phyloP scores from a whole-genome alignment of 1,140 invertebrate genomes.

The Physella acuta region DNA sequence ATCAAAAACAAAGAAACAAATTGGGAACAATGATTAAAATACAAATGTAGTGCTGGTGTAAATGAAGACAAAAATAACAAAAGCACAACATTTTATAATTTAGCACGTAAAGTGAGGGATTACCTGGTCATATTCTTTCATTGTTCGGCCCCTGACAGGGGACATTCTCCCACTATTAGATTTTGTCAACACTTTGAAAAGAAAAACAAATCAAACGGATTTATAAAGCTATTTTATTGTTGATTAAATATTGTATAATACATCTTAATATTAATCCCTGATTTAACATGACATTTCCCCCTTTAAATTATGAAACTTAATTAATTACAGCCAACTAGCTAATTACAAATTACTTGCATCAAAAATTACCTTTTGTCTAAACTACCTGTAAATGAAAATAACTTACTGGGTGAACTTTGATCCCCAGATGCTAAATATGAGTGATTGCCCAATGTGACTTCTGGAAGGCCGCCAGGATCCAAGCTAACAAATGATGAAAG shows the following conservation, averaged over 20 bases:
- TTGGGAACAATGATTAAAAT: too few species aligned
- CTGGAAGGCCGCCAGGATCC: slow-evolving; percentile 12
- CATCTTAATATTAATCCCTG: background rate
- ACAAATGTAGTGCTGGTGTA: too few species aligned
- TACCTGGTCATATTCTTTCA: slow-evolving; percentile 83
- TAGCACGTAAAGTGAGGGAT: too few species aligned
- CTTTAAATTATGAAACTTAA: background rate
- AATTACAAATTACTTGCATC: background rate
- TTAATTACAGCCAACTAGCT: background rate
- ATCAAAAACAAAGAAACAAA: too few species aligned
- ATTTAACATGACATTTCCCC: background rate
- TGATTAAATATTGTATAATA: background rate
- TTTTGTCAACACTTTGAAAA: slow-evolving; percentile 49
- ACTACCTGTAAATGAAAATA: background rate
- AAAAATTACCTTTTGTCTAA: background rate
- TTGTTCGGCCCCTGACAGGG: slow-evolving; percentile 68
- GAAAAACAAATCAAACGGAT: too few species aligned
- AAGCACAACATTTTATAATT: too few species aligned
- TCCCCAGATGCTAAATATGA: background rate
- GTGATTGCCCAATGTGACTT: slow-evolving; percentile 17
- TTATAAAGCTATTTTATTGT: background rate
- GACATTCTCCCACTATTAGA: slow-evolving; percentile 56
- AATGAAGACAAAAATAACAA: too few species aligned
- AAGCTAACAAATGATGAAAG: slow-evolving; percentile 6
- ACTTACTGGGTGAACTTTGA: background rate